Evolutionary conservation across 1,140 invertebrate genomes (phyloP).

Genomic region (Zaprionus ghesquierei): DNA sequence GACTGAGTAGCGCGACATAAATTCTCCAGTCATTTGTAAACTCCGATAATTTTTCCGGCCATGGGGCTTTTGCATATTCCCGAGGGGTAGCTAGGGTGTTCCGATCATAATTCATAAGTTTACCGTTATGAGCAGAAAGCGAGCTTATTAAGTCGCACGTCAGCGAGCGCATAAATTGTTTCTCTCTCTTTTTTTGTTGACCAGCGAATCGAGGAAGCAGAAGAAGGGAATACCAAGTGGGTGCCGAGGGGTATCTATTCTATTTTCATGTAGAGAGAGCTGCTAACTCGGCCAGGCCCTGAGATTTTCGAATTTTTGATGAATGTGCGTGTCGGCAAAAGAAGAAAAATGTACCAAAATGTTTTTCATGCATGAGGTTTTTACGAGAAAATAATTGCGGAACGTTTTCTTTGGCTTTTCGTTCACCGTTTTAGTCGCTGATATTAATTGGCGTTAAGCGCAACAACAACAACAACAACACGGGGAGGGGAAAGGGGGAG

Average conservation of each 20-base stretch:
- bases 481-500: no score
- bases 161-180: slow-evolving; percentile 73
- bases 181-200: slow-evolving; percentile 4
- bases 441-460: slow-evolving; percentile 72
- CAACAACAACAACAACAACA: no score
- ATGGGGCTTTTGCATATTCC: not conserved
- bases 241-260: slow-evolving; percentile 43
- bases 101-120: slow-evolving; percentile 67
- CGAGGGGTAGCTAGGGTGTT: not conserved
- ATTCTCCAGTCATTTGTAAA: slow-evolving; percentile 46
- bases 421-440: slow-evolving; percentile 10
- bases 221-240: not conserved
- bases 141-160: slow-evolving; percentile 76
- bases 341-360: slow-evolving; percentile 77
- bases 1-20: slow-evolving; percentile 28
- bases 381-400: slow-evolving; percentile 81
- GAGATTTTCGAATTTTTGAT: slow-evolving; percentile 74
- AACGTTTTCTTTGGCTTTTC: slow-evolving; percentile 47
- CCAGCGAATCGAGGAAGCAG: slow-evolving; percentile 32
- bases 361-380: slow-evolving; percentile 77
- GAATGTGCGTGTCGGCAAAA: slow-evolving; percentile 73
- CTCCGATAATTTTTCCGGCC: slow-evolving; percentile 18
- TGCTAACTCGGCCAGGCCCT: slow-evolving; percentile 41
- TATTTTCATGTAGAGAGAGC: slow-evolving; percentile 66
- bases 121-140: slow-evolving; percentile 15